phyloP scores from a whole-genome alignment of 2,888 invertebrate species.

The Amphimallon solstitiale region DNA sequence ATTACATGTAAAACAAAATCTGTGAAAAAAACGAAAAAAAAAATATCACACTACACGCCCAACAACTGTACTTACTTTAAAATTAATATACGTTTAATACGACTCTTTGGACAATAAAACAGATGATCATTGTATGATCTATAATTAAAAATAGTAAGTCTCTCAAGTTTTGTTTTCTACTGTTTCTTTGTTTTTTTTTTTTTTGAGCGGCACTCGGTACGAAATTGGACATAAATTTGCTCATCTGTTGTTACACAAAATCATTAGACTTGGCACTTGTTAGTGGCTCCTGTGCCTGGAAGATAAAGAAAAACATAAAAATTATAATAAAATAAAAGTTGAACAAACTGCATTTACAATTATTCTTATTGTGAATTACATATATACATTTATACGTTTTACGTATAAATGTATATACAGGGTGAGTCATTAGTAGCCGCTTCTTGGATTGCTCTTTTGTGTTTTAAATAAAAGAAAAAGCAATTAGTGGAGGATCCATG shows the following conservation, averaged over 20 bases:
- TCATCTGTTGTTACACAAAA: slow-evolving; percentile 70
- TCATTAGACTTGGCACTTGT: slow-evolving; percentile 83
- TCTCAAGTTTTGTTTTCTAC: not conserved
- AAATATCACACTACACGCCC: slow-evolving; percentile 29
- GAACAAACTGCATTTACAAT: too few species aligned
- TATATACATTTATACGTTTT: too few species aligned
- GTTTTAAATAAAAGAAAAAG: too few species aligned
- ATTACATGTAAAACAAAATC: slow-evolving; percentile 6
- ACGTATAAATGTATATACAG: too few species aligned
- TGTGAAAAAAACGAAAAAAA: not conserved
- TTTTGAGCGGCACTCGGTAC: slow-evolving; percentile 16
- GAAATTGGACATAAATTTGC: slow-evolving; percentile 15
- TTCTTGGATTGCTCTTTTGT: too few species aligned
- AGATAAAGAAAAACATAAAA: slow-evolving; percentile 60
- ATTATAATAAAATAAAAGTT: slow-evolving; percentile 51
- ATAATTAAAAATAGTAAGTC: slow-evolving; percentile 15
- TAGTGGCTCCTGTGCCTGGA: slow-evolving; percentile 85
- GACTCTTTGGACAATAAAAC: slow-evolving; percentile 24
- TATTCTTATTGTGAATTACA: too few species aligned
- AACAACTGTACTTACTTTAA: slow-evolving; percentile 27
- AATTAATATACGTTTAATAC: slow-evolving; percentile 24
- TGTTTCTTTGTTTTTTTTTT: slow-evolving; percentile 2
- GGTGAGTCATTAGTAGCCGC: too few species aligned
- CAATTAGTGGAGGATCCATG: too few species aligned
- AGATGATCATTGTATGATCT: slow-evolving; percentile 17